Evolutionary conservation across 2,113 vertebrate species (phyloP).

Genomic region (Casuarius casuarius): DNA sequence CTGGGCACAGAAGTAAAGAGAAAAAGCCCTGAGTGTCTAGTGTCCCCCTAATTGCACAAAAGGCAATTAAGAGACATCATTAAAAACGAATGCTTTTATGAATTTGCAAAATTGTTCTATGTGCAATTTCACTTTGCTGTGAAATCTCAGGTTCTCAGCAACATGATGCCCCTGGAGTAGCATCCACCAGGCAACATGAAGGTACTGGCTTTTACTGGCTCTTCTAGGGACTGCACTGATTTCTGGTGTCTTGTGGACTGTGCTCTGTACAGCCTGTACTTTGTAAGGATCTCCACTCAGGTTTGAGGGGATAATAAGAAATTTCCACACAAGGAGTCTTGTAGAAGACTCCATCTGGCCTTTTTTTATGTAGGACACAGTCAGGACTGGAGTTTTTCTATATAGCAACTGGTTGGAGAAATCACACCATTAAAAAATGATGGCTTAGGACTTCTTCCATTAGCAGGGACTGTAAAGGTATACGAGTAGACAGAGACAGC

Average conservation of each 20-base stretch:
- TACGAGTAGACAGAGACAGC: neutral
- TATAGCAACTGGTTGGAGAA: neutral
- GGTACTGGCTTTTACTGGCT: neutral
- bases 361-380: neutral
- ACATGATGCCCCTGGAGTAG: neutral
- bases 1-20: neutral
- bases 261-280: neutral
- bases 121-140: neutral
- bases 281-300: neutral
- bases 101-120: neutral
- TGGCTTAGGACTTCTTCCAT: neutral
- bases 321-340: neutral
- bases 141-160: neutral
- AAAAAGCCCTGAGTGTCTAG: neutral
- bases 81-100: neutral
- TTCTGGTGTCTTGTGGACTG: neutral
- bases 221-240: neutral
- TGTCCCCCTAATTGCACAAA: neutral
- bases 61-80: neutral
- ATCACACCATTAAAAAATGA: neutral
- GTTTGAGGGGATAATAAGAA: neutral
- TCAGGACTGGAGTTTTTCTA: neutral
- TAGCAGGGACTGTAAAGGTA: rapidly evolving
- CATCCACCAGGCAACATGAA: neutral
- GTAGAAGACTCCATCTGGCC: neutral